Evolutionary conservation across 2,797 vertebrate species (phyloP).

Genomic region (Leptodactylus fallax): DNA sequence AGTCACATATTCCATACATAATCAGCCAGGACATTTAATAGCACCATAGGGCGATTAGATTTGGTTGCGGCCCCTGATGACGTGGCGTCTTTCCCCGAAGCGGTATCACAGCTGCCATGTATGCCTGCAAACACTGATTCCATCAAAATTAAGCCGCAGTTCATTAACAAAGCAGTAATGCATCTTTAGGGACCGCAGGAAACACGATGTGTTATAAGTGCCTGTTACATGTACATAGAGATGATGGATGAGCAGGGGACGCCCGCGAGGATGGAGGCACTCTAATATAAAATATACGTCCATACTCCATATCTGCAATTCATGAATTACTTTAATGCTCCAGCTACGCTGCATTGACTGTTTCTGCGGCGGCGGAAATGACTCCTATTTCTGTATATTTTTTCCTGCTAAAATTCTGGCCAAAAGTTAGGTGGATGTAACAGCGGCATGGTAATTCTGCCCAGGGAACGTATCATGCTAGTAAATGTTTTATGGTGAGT

Average conservation of each 20-base stretch:
- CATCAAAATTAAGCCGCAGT: slow-evolving; percentile 55
- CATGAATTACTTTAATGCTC: slow-evolving; percentile 14
- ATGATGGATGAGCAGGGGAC: slow-evolving; percentile 19
- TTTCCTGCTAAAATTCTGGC: not conserved
- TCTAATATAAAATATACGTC: slow-evolving; percentile 1
- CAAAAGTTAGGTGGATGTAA: not conserved
- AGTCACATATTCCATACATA: not conserved
- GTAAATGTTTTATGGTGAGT: slow-evolving; percentile 49
- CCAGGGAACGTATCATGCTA: slow-evolving; percentile 25
- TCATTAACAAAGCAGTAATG: slow-evolving; percentile 58
- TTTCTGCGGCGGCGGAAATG: not conserved
- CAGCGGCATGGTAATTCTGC: slow-evolving; percentile 41
- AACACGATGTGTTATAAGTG: slow-evolving; percentile 35
- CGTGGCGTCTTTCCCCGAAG: slow-evolving; percentile 5
- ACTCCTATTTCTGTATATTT: slow-evolving; percentile 1
- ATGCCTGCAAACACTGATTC: slow-evolving; percentile 26
- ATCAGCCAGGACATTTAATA: not conserved
- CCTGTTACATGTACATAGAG: slow-evolving; percentile 18
- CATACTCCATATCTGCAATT: not conserved
- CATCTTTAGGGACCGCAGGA: slow-evolving; percentile 40
- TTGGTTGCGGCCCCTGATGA: slow-evolving; percentile 4
- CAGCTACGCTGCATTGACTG: not conserved
- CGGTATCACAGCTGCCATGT: slow-evolving; percentile 31
- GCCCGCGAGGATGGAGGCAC: not conserved
- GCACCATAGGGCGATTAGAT: not conserved